Base-by-base conservation (phyloP, 2,113 vertebrate genomes). In the Pituophis catenifer region DNA sequence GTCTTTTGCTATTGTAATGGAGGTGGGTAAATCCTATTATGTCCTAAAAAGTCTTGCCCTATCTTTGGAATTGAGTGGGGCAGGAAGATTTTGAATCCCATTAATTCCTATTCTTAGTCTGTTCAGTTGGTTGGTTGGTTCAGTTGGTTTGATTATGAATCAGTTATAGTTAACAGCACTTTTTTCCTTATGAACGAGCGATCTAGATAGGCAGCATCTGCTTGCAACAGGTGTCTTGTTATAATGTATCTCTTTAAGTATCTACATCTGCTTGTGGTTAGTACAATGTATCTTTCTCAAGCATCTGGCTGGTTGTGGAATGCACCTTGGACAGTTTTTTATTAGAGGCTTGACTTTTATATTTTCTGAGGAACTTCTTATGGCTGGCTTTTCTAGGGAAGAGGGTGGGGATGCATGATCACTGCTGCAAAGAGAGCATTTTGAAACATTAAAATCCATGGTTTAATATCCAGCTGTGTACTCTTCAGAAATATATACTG, bases 401-500 rank as follows among this genome's bases (percentile, higher is more conserved):
- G 57, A 58, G 21, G 55, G 17, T 19, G 8, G 55, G 23, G 58
- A 23, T 26, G 21, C 19, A 6, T 58, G 57, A 58, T 58, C 21
- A 58, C 58, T 93, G 55, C 29, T 53, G 24, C 24, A 26, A 88
- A 89, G 13, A 93, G 12, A 87, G 95, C 24, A 93, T 96, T 94
- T 10, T 93, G 89, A 94, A 88, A 92, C 85, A 13, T 5, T 54
- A 91, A 94, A 17, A 96, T 86, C 24, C 70, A 95, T 57, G 12
- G 93, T 93, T 93, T 86, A 57, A 95, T 91, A 21, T 75, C 90
- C 5, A 94, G 50, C 44, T 92, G 58, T 94, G 89, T 92, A 75
- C 10, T 19, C 44, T 95, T 95, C 50, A 94, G 93, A 96, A 96
- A 91, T 90, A 92, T 21, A 59, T 52, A 88, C 70, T 88, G 23